These are phyloP conservation scores for Gnathonemus echidnorhynchus DNA, from an alignment of 2,113 vertebrate species.

Conservation along the genomic window DNA sequence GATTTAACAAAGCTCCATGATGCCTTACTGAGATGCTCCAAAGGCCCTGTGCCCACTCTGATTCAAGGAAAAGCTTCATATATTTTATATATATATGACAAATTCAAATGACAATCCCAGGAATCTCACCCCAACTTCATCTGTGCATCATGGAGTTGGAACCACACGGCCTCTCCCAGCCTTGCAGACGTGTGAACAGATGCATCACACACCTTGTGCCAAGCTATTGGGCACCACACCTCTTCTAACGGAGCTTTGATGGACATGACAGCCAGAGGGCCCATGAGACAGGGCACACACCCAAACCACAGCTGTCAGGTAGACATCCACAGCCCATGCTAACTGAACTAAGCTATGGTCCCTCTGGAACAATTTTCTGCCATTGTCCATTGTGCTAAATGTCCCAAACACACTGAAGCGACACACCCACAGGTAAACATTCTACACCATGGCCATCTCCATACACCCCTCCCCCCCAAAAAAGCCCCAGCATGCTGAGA, in stretches of 20 bases:
- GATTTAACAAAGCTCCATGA: not conserved
- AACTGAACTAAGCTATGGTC: not conserved
- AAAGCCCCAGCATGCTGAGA: not conserved
- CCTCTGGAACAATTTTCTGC: not conserved
- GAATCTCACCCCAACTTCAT: not conserved
- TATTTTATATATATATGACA: not conserved
- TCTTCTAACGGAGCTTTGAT: not conserved
- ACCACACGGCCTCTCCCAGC: not conserved
- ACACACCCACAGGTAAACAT: not conserved
- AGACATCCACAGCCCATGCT: not conserved
- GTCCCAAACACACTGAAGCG: not conserved
- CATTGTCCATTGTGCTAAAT: not conserved
- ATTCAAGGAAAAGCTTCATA: not conserved
- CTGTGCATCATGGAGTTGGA: not conserved
- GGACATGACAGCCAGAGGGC: not conserved
- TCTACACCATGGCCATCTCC: not conserved
- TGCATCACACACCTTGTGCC: not conserved
- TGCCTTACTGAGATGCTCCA: not conserved
- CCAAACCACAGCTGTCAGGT: not conserved
- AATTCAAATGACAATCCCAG: not conserved
- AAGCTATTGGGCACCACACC: not conserved
- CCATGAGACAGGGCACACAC: not conserved
- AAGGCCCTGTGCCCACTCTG: not conserved
- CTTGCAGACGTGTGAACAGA: not conserved
- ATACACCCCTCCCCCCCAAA: not conserved